phyloP scores from a whole-genome alignment of 2,888 invertebrate species.

The Graphium colonna region DNA sequence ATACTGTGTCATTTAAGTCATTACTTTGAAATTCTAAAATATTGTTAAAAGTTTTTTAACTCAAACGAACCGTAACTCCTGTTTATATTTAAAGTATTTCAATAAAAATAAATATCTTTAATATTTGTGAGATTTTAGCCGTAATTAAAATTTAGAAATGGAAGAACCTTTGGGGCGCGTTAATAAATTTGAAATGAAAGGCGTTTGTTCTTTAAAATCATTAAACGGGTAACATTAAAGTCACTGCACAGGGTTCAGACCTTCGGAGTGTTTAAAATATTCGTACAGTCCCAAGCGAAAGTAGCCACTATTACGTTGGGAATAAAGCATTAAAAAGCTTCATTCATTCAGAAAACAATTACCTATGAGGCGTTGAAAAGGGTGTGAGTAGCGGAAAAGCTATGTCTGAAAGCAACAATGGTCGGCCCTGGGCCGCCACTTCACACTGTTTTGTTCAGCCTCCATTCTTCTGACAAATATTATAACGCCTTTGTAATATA shows the following conservation, averaged over 20 bases:
- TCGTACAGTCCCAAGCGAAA: neutral
- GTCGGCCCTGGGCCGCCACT: slow-evolving; percentile 51
- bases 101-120: no score
- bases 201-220: no score
- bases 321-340: slow-evolving; percentile 12
- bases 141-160: neutral
- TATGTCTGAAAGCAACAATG: slow-evolving; percentile 28
- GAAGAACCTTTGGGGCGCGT: no score
- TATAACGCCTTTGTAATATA: slow-evolving; percentile 48
- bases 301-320: slow-evolving; percentile 1
- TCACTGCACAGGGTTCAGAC: neutral
- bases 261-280: neutral
- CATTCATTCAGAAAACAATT: slow-evolving; percentile 20
- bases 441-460: slow-evolving; percentile 64
- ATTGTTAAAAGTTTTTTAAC: no score
- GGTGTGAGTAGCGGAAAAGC: slow-evolving; percentile 17
- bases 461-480: slow-evolving; percentile 64
- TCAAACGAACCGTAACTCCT: no score
- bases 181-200: no score
- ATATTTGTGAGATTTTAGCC: no score
- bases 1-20: no score
- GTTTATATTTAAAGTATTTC: no score
- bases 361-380: slow-evolving; percentile 14
- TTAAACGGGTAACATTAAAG: no score
- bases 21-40: no score